Percentiles rank a stretch among this genome's conserved stretches.
phyloP scores from a whole-genome alignment of 1,140 invertebrate species.

The Muscidifurax raptorellus region DNA sequence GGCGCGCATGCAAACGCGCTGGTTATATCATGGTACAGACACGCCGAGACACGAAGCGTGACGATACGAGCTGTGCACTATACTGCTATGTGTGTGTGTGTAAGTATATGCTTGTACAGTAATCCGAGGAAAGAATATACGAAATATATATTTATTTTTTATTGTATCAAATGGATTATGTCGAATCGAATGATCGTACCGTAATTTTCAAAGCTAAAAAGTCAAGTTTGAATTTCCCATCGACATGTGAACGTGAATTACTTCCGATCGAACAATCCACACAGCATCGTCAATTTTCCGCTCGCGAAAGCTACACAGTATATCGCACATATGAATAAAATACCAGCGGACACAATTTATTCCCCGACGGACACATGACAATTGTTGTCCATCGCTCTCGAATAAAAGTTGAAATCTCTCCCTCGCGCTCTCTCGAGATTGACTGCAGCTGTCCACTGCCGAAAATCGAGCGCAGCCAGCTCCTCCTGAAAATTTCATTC shows the following conservation, averaged over 20 bases:
- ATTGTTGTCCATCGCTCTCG: constrained; percentile 39
- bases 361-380: constrained; percentile 11
- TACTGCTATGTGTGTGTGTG: not conserved
- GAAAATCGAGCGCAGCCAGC: constrained; percentile 18
- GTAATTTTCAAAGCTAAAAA: too few relatives aligned
- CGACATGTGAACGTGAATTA: not conserved
- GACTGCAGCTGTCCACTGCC: constrained; percentile 44
- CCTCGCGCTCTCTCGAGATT: constrained; percentile 10
- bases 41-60: not conserved
- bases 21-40: not conserved
- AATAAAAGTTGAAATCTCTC: constrained; percentile 44
- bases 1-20: not conserved
- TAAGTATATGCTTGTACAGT: not conserved
- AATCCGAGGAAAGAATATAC: not conserved
- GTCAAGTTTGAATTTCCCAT: too few relatives aligned
- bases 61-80: not conserved
- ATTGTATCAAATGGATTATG: not conserved
- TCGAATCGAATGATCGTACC: too few relatives aligned
- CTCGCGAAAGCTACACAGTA: too few relatives aligned
- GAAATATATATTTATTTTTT: too few relatives aligned
- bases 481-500: constrained; percentile 51
- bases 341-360: not conserved
- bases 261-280: not conserved
- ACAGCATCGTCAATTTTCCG: not conserved
- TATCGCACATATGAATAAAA: constrained; percentile 27